These are phyloP conservation scores for Condylura cristata DNA, from an alignment of 2,113 vertebrate genomes.

Conservation along the genomic window DNA sequence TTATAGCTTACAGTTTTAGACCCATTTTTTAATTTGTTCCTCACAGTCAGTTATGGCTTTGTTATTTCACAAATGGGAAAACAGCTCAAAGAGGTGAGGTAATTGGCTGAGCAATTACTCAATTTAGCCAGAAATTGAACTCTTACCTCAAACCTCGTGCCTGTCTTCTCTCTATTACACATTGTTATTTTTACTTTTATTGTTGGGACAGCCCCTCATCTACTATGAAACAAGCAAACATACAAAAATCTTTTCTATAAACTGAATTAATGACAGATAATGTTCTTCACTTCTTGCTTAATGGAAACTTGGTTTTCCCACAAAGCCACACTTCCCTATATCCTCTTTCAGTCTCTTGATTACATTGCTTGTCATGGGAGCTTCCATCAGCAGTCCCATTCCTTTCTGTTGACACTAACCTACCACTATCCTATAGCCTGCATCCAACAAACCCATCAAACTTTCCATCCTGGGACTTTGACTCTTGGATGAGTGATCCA, in stretches of 20 bases:
- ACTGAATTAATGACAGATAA: neutral
- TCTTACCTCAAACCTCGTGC: neutral
- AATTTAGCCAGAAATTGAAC: neutral
- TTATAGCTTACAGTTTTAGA: neutral
- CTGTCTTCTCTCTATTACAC: neutral
- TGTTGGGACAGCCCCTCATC: neutral
- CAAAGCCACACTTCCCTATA: neutral
- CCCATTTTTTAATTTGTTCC: neutral
- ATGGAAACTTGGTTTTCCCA: neutral
- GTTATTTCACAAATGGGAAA: slow-evolving; percentile 20
- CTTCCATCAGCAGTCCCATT: neutral
- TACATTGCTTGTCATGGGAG: neutral
- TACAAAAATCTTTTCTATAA: neutral
- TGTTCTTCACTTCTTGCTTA: neutral
- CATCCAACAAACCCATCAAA: neutral
- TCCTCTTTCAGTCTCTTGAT: neutral
- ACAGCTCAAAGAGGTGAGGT: neutral
- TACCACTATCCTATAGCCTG: neutral
- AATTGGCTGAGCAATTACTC: neutral
- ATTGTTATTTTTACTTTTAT: neutral
- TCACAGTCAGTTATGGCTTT: neutral
- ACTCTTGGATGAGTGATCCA: neutral
- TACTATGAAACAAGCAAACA: slow-evolving; percentile 28
- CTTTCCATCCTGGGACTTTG: neutral
- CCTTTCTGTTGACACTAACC: neutral